These are phyloP conservation scores for Abrostola tripartita DNA, from an alignment of 2,888 invertebrate genomes.

Conservation along the genomic window DNA sequence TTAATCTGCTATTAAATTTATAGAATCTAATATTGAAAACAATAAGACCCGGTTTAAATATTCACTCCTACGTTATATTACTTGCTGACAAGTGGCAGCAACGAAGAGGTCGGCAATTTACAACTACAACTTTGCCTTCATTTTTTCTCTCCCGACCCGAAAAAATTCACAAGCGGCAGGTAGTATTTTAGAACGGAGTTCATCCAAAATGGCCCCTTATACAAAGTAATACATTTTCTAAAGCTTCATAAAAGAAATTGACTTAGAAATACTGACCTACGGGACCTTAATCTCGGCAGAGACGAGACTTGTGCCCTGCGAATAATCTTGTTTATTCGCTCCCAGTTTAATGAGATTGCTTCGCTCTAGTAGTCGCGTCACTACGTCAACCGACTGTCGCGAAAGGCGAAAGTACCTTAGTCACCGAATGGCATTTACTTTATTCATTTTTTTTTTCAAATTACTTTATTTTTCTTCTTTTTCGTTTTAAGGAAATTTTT, in stretches of 20 bases:
- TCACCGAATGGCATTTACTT: slow-evolving; percentile 32
- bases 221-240: slow-evolving; percentile 52
- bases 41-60: slow-evolving; percentile 13
- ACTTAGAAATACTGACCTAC: slow-evolving; percentile 61
- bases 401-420: slow-evolving; percentile 30
- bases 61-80: slow-evolving; percentile 35
- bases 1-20: neutral
- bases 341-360: slow-evolving; percentile 67
- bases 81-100: slow-evolving; percentile 26
- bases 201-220: slow-evolving; percentile 50
- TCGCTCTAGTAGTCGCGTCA: slow-evolving; percentile 51
- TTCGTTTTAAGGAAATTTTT: slow-evolving; percentile 27
- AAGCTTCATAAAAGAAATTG: slow-evolving; percentile 60
- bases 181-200: slow-evolving; percentile 43
- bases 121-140: slow-evolving; percentile 44
- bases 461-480: slow-evolving; percentile 28
- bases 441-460: slow-evolving; percentile 46
- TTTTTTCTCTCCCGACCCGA: slow-evolving; percentile 32
- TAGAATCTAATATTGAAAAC: neutral
- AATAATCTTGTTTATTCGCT: slow-evolving; percentile 70
- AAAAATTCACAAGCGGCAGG: slow-evolving; percentile 35
- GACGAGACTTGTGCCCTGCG: slow-evolving; percentile 54
- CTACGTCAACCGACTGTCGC: slow-evolving; percentile 38
- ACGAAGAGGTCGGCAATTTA: slow-evolving; percentile 36
- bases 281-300: slow-evolving; percentile 59